Conservation (phyloP, 2,113 vertebrate genomes). For the Campylomormyrus tamandua region DNA sequence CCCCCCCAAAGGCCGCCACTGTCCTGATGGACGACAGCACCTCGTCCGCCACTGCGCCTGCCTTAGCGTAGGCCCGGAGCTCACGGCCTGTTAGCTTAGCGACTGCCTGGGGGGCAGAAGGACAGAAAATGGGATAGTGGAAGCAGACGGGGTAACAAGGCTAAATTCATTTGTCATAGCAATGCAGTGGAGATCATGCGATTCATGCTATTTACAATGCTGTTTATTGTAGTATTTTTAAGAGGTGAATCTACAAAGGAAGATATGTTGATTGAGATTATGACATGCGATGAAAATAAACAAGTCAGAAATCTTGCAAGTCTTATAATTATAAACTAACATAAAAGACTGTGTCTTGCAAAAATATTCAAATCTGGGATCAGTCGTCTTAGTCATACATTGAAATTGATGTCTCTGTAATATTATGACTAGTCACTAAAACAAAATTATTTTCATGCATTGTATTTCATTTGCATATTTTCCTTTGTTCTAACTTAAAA, state of each 20-base stretch:
- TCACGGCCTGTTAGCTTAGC: slow-evolving; percentile 54
- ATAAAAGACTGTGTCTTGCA: background rate
- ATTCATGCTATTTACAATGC: background rate
- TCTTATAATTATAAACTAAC: background rate
- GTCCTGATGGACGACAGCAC: slow-evolving; percentile 64
- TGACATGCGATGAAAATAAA: background rate
- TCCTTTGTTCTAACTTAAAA: background rate
- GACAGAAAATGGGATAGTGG: background rate
- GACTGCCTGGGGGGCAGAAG: slow-evolving; percentile 45
- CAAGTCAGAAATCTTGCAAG: background rate
- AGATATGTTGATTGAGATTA: background rate
- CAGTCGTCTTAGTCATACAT: background rate
- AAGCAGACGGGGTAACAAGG: background rate
- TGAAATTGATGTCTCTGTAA: background rate
- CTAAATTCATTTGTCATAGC: background rate
- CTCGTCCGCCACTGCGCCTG: slow-evolving; percentile 64
- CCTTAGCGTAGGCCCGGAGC: slow-evolving; percentile 62
- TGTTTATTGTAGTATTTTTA: background rate
- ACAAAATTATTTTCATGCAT: background rate
- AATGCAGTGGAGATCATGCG: background rate
- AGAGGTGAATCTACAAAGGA: background rate
- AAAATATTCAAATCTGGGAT: background rate
- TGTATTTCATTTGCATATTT: background rate
- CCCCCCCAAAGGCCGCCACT: slow-evolving; percentile 62
- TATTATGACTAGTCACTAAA: background rate